Percentiles rank a stretch among this genome's conserved stretches.
Evolutionary conservation across 2,888 invertebrate species (phyloP).

Genomic region (Plagodis dolabraria): DNA sequence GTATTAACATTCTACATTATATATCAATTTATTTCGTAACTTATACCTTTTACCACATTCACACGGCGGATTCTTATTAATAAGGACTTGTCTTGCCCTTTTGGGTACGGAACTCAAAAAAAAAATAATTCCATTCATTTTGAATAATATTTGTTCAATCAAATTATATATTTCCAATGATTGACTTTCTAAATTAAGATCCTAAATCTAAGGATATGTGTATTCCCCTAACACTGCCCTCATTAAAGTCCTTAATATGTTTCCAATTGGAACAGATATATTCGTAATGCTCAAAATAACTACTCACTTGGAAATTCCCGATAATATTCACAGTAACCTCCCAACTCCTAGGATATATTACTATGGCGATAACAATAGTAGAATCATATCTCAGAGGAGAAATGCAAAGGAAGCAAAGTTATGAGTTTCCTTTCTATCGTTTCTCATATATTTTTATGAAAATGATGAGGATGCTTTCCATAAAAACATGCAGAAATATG

Average conservation of each 20-base stretch:
- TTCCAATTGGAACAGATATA: conserved; percentile 14
- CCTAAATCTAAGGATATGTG: too few relatives aligned
- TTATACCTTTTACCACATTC: too few relatives aligned
- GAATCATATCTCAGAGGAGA: conserved; percentile 5
- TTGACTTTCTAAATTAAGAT: too few relatives aligned
- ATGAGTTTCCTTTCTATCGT: conserved; percentile 5
- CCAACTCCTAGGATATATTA: conserved; percentile 1
- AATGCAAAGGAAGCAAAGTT: conserved; percentile 1
- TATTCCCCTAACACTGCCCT: conserved; percentile 3
- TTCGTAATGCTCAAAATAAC: not conserved
- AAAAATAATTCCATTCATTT: too few relatives aligned
- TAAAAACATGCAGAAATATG: too few relatives aligned
- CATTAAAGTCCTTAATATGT: conserved; percentile 24
- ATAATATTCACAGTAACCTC: conserved; percentile 15
- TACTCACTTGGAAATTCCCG: conserved; percentile 20
- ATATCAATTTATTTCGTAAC: too few relatives aligned
- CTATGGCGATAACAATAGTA: conserved; percentile 7
- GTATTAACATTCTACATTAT: too few relatives aligned
- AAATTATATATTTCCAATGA: too few relatives aligned
- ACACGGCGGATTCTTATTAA: too few relatives aligned
- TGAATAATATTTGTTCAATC: too few relatives aligned
- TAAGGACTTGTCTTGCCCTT: too few relatives aligned
- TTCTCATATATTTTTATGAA: conserved; percentile 1
- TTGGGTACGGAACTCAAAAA: too few relatives aligned
- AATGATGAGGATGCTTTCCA: not conserved